A percentile compares a stretch with the other conserved stretches of the same genome.
These are phyloP conservation scores for Chondrosia reniformis DNA, from an alignment of 37 sponge, comb jelly and placozoan species.

Conservation along the genomic window DNA sequence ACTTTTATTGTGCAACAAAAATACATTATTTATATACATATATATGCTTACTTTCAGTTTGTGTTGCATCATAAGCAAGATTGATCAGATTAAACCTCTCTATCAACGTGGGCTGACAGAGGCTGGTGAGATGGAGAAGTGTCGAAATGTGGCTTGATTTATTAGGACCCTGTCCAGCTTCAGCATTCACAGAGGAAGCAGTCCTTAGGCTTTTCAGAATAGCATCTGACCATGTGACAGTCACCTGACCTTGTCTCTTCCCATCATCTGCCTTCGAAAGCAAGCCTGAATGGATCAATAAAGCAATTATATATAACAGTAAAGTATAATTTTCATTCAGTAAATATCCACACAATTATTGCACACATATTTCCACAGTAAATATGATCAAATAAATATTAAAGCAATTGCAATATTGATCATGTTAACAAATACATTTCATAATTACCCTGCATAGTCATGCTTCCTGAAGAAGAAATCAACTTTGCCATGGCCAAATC, in stretches of 20 bases:
- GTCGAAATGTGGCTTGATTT: neutral
- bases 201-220: neutral
- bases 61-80: neutral
- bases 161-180: too few species aligned
- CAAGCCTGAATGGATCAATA: neutral
- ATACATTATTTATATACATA: neutral
- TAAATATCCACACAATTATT: too few species aligned
- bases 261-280: slow-evolving; percentile 14
- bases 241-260: neutral
- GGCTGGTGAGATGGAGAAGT: neutral
- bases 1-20: too few species aligned
- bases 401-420: too few species aligned
- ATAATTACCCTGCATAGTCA: too few species aligned
- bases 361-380: too few species aligned
- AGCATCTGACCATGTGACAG: slow-evolving; percentile 4
- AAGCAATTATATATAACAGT: neutral
- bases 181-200: too few species aligned
- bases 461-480: too few species aligned
- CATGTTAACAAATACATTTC: too few species aligned
- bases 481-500: too few species aligned
- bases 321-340: too few species aligned
- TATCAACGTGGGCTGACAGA: neutral
- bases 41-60: neutral
- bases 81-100: neutral
- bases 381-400: too few species aligned